phyloP scores from a whole-genome alignment of 2,113 vertebrate genomes.

The Tursiops truncatus region DNA sequence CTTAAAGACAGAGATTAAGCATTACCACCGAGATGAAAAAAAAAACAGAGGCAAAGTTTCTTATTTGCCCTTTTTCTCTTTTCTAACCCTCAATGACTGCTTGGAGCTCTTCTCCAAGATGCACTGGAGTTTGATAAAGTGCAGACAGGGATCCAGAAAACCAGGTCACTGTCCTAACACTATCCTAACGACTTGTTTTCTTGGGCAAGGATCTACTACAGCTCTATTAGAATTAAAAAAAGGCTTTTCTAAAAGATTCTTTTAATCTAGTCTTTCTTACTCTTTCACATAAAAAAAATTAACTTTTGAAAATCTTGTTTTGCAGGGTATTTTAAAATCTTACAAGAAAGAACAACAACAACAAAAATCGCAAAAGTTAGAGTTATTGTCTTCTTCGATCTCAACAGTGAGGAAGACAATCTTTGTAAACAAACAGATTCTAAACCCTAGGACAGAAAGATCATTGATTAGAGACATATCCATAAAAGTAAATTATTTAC shows the following conservation, averaged over 20 bases:
- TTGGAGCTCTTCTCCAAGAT: background rate
- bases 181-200: background rate
- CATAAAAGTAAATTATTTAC: constrained; percentile 78
- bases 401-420: background rate
- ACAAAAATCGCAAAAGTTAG: background rate
- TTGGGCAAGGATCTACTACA: background rate
- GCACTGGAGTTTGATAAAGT: background rate
- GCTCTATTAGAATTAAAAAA: fast-evolving
- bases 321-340: background rate
- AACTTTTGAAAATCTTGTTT: background rate
- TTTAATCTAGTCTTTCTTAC: background rate
- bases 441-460: background rate
- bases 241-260: background rate
- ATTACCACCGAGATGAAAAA: background rate
- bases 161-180: too few relatives aligned
- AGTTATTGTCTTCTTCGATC: background rate
- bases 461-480: background rate
- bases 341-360: background rate
- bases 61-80: background rate
- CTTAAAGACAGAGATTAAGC: background rate
- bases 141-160: background rate
- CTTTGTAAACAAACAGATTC: background rate
- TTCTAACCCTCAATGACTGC: fast-evolving
- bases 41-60: too few relatives aligned
- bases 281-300: background rate